These are phyloP conservation scores for Globodera rostochiensis DNA, from an alignment of 1,140 invertebrate genomes.

Conservation along the genomic window DNA sequence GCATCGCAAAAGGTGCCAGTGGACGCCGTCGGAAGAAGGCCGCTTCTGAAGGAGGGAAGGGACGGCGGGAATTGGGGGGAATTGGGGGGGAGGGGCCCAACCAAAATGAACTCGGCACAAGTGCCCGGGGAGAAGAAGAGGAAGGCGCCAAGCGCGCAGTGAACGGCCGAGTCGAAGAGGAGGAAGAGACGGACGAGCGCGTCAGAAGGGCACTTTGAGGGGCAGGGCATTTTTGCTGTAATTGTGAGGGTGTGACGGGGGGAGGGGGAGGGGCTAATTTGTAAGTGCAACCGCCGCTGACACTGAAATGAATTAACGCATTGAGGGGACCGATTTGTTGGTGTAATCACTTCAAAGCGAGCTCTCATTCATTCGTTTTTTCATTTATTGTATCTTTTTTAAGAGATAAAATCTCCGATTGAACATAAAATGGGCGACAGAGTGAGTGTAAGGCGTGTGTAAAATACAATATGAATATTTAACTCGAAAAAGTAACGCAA, in stretches of 20 bases:
- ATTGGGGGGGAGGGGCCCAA: background rate
- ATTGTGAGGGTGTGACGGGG: background rate
- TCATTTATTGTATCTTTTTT: background rate
- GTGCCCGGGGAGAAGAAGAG: conserved; percentile 1
- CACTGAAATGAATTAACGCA: too few species aligned
- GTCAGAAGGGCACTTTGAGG: background rate
- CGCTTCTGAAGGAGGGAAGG: conserved; percentile 37
- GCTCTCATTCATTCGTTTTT: background rate
- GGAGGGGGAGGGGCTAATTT: background rate
- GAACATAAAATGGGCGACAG: too few species aligned
- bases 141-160: background rate
- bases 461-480: too few species aligned
- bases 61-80: background rate
- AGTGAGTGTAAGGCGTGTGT: too few species aligned
- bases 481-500: too few species aligned
- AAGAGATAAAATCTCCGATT: too few species aligned
- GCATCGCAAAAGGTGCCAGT: conserved; percentile 64
- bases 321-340: too few species aligned
- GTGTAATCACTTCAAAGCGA: background rate
- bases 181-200: background rate
- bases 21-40: conserved; percentile 60
- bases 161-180: conserved; percentile 14
- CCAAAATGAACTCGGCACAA: conserved; percentile 6
- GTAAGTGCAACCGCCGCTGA: background rate
- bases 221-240: background rate